phyloP scores from a whole-genome alignment of 2,888 invertebrate genomes.

The Drosophila nigricruria region DNA sequence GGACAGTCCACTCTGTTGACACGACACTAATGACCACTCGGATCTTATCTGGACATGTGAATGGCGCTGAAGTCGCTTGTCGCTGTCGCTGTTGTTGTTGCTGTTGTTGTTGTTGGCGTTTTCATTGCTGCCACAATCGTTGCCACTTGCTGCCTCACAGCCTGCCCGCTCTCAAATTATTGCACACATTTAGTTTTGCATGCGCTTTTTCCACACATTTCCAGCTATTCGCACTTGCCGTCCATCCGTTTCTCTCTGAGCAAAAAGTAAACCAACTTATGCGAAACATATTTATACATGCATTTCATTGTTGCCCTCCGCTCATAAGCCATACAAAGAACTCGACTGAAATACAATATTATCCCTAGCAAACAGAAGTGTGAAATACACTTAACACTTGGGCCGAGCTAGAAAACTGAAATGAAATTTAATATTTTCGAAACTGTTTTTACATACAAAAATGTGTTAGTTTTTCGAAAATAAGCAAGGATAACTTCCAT shows the following conservation, averaged over 20 bases:
- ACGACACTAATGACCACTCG: slow-evolving; percentile 79
- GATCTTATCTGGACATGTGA: slow-evolving; percentile 67
- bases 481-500: too few species aligned
- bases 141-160: slow-evolving; percentile 1
- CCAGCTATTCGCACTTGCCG: background rate
- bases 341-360: background rate
- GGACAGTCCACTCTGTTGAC: slow-evolving; percentile 67
- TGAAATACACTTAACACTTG: background rate
- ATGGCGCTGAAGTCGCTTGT: slow-evolving; percentile 43
- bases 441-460: background rate
- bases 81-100: slow-evolving; percentile 37
- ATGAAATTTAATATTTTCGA: background rate
- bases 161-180: slow-evolving; percentile 40
- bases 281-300: slow-evolving; percentile 18
- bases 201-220: slow-evolving; percentile 23
- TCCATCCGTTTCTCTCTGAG: background rate
- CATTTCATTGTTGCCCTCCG: slow-evolving; percentile 38
- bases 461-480: too few species aligned
- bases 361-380: background rate
- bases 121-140: background rate
- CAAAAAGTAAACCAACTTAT: slow-evolving; percentile 13
- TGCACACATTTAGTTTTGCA: slow-evolving; percentile 45
- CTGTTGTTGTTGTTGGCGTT: slow-evolving; percentile 31
- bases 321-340: slow-evolving; percentile 18
- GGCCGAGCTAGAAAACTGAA: background rate